Percentiles rank a stretch among this genome's conserved stretches.
These are phyloP conservation scores for Andrena bicolor DNA, from an alignment of 2,888 invertebrate genomes.

Conservation along the genomic window DNA sequence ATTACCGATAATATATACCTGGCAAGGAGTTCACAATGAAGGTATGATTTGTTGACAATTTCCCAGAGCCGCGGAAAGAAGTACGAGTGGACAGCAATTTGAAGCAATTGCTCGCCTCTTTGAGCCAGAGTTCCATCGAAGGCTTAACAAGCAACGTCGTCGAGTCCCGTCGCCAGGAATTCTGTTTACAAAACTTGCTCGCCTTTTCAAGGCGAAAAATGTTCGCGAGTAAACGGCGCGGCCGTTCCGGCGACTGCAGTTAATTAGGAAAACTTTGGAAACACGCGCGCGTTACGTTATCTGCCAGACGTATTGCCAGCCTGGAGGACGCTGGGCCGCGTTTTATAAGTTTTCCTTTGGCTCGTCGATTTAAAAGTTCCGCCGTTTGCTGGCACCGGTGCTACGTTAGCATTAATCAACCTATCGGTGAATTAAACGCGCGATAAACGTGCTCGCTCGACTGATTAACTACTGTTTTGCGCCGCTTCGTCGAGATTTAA, in stretches of 20 bases:
- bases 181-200: constrained; percentile 32
- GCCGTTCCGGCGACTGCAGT: constrained; percentile 10
- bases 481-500: not conserved
- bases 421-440: constrained; percentile 8
- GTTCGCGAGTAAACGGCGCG: constrained; percentile 6
- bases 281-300: constrained; percentile 12
- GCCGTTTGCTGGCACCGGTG: not conserved
- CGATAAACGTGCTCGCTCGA: not conserved
- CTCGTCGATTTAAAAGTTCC: constrained; percentile 2
- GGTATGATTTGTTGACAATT: constrained; percentile 14
- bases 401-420: constrained; percentile 2
- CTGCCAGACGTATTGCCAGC: not conserved
- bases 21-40: constrained; percentile 8
- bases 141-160: constrained; percentile 22
- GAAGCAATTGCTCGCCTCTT: constrained; percentile 24
- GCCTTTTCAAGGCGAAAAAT: constrained; percentile 11
- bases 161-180: constrained; percentile 12
- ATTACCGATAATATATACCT: not conserved
- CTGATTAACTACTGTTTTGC: constrained; percentile 1
- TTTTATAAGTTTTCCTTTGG: constrained; percentile 6
- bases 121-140: constrained; percentile 23
- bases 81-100: constrained; percentile 13
- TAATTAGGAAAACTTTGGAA: constrained; percentile 43
- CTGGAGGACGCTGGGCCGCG: not conserved
- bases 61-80: not conserved